Conservation (phyloP, 2,113 vertebrate genomes). For the Microcebus murinus region DNA sequence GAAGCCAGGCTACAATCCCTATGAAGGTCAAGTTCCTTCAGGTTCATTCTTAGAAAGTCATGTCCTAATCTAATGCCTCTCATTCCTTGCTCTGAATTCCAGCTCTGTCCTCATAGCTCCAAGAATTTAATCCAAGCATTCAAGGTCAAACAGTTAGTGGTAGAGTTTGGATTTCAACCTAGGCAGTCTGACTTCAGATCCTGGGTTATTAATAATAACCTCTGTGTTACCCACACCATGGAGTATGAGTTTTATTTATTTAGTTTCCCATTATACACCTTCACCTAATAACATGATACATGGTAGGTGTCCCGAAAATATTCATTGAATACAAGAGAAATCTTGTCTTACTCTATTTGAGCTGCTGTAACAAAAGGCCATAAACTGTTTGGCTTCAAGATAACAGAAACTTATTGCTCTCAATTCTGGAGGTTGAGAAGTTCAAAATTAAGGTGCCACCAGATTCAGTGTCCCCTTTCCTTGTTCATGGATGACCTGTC, state of each 20-base stretch:
- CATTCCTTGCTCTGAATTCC: neutral
- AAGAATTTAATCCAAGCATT: neutral
- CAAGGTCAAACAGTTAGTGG: neutral
- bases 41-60: neutral
- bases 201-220: neutral
- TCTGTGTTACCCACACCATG: neutral
- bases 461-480: neutral
- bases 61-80: neutral
- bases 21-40: neutral
- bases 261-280: neutral
- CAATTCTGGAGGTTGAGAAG: neutral
- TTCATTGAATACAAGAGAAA: constrained; percentile 6
- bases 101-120: neutral
- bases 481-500: neutral
- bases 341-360: neutral
- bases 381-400: neutral
- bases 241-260: neutral
- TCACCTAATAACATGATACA: neutral
- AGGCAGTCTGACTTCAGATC: neutral
- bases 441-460: neutral
- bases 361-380: neutral
- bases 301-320: neutral
- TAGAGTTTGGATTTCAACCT: neutral
- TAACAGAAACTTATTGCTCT: neutral
- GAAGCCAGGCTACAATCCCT: neutral